Evolutionary conservation across 2,797 vertebrate genomes (phyloP).

Genomic region (Capromys pilorides): DNA sequence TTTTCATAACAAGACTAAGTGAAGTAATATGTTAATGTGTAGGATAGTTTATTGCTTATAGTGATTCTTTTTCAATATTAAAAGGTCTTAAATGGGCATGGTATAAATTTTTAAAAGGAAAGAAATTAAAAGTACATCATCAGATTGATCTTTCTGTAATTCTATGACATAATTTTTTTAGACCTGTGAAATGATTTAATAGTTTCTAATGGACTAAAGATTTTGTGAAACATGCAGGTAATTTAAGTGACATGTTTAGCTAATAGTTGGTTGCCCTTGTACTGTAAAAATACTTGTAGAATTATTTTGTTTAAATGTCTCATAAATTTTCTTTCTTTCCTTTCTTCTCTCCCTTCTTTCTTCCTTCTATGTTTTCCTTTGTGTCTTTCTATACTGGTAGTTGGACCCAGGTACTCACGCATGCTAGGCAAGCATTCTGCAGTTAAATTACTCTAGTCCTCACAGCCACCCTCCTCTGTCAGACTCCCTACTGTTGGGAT

Average conservation of each 20-base stretch:
- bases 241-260: neutral
- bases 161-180: conserved; percentile 46
- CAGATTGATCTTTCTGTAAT: conserved; percentile 53
- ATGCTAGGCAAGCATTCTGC: neutral
- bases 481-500: neutral
- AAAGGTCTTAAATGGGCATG: conserved; percentile 32
- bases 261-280: conserved; percentile 22
- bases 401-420: neutral
- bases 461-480: neutral
- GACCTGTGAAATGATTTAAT: neutral
- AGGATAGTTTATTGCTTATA: conserved; percentile 34
- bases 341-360: neutral
- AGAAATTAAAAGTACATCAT: conserved; percentile 43
- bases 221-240: conserved; percentile 26
- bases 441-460: neutral
- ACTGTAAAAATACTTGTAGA: conserved; percentile 33
- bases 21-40: conserved; percentile 37
- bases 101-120: conserved; percentile 48
- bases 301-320: neutral
- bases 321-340: neutral
- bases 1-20: conserved; percentile 48
- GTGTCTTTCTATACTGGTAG: neutral
- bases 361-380: neutral
- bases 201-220: conserved; percentile 12
- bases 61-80: conserved; percentile 22